Conservation (phyloP, 2,888 invertebrate genomes). For the Siphonodentalium dalli region DNA sequence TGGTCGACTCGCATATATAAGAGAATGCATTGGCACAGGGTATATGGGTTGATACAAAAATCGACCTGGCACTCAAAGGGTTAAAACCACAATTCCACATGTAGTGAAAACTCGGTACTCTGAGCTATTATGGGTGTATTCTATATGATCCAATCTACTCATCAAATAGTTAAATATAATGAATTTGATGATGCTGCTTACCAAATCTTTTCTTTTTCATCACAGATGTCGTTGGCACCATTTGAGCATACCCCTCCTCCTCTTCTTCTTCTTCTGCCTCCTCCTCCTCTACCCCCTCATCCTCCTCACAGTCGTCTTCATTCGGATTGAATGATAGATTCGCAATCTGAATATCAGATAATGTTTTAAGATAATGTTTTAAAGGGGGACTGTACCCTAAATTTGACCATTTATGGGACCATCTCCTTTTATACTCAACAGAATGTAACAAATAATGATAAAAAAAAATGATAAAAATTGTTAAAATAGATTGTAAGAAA, state of each 20-base stretch:
- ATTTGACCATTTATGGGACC: too few species aligned
- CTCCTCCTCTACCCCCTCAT: conserved; percentile 66
- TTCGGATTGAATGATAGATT: conserved; percentile 88
- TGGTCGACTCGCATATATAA: too few species aligned
- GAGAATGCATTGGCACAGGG: too few species aligned
- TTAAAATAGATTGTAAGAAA: too few species aligned
- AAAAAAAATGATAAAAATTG: too few species aligned
- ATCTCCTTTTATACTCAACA: too few species aligned
- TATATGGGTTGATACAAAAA: too few species aligned
- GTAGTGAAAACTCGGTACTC: too few species aligned
- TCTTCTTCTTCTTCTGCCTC: conserved; percentile 57
- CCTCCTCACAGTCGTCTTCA: conserved; percentile 68
- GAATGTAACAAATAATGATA: too few species aligned
- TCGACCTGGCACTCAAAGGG: too few species aligned
- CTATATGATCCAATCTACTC: not conserved
- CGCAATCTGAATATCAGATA: conserved; percentile 74
- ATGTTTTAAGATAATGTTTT: not conserved
- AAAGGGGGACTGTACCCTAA: too few species aligned
- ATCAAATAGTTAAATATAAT: not conserved
- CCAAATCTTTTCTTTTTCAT: conserved; percentile 51
- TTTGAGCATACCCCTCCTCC: conserved; percentile 65
- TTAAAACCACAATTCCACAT: too few species aligned
- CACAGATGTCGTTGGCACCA: not conserved
- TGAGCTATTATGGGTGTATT: not conserved
- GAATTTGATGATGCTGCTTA: conserved; percentile 17